phyloP scores from a whole-genome alignment of 2,797 vertebrate species.

The Emydoidea blandingii region DNA sequence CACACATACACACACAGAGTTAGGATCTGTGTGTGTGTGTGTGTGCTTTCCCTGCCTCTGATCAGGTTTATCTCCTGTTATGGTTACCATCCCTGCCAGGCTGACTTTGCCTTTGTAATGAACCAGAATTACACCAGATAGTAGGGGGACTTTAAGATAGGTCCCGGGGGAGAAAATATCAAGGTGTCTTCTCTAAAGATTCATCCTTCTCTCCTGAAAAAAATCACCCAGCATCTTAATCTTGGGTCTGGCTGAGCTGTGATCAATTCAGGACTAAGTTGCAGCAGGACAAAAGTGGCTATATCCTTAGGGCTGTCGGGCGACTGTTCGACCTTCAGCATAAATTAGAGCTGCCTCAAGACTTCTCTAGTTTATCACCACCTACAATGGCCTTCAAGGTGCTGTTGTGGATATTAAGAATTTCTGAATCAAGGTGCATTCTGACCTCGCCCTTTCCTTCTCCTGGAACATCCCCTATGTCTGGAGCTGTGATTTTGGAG shows the following conservation, averaged over 20 bases:
- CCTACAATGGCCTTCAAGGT: not conserved
- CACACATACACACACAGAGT: fast-evolving
- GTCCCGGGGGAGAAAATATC: not conserved
- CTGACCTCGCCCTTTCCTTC: fast-evolving
- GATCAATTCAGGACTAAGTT: not conserved
- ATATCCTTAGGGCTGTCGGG: fast-evolving
- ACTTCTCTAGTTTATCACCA: not conserved
- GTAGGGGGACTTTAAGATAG: not conserved
- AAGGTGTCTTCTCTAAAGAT: not conserved
- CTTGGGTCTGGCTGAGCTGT: not conserved
- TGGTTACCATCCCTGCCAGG: not conserved
- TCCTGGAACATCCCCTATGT: not conserved
- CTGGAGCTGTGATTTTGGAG: not conserved
- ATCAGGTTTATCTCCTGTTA: not conserved
- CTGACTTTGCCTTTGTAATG: not conserved
- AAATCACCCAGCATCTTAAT: not conserved
- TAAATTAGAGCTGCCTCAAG: not conserved
- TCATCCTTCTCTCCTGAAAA: fast-evolving
- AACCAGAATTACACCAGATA: not conserved
- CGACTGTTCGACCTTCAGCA: not conserved
- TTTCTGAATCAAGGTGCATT: not conserved
- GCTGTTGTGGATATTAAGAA: not conserved
- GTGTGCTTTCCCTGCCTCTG: not conserved
- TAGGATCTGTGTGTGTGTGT: fast-evolving
- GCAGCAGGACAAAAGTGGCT: not conserved